Evolutionary conservation across 1,140 invertebrate species (phyloP).

Genomic region (Drosophila pseudoobscura): DNA sequence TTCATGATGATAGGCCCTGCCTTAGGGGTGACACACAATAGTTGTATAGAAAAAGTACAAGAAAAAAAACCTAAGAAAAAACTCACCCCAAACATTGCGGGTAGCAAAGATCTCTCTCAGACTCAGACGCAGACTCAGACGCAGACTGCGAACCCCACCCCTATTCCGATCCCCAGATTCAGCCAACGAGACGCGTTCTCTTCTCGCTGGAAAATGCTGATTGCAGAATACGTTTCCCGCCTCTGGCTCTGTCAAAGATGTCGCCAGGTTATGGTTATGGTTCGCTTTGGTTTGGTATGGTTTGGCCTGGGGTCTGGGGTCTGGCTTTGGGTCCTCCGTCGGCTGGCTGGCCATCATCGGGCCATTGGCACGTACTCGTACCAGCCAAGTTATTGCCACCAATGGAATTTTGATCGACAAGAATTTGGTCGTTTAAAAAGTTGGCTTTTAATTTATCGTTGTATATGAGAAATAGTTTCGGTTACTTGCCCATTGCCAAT

Average conservation of each 20-base stretch:
- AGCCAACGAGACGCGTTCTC: constrained; percentile 35
- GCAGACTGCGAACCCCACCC: constrained; percentile 1
- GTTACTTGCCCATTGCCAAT: constrained; percentile 56
- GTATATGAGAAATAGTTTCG: constrained; percentile 83
- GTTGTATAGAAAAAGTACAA: constrained; percentile 8
- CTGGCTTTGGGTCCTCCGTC: constrained; percentile 12
- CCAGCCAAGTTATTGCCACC: constrained; percentile 75
- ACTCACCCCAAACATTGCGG: constrained; percentile 56
- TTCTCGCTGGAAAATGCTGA: constrained; percentile 22
- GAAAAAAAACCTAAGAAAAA: constrained; percentile 20
- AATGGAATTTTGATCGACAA: constrained; percentile 83
- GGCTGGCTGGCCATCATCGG: constrained; percentile 28
- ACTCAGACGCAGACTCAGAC: not conserved
- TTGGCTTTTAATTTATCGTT: constrained; percentile 82
- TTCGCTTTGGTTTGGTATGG: not conserved
- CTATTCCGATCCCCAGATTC: constrained; percentile 3
- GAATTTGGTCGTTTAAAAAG: constrained; percentile 83
- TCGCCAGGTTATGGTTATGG: constrained; percentile 51
- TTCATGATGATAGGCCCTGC: constrained; percentile 54
- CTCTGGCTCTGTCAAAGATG: constrained; percentile 21
- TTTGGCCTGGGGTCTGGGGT: too few relatives aligned
- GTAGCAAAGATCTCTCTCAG: constrained; percentile 43
- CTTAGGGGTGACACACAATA: constrained; percentile 36
- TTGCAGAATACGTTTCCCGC: not conserved
- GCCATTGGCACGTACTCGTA: constrained; percentile 80